These are phyloP conservation scores for Ictidomys tridecemlineatus DNA, from an alignment of 2,113 vertebrate species.

Conservation along the genomic window DNA sequence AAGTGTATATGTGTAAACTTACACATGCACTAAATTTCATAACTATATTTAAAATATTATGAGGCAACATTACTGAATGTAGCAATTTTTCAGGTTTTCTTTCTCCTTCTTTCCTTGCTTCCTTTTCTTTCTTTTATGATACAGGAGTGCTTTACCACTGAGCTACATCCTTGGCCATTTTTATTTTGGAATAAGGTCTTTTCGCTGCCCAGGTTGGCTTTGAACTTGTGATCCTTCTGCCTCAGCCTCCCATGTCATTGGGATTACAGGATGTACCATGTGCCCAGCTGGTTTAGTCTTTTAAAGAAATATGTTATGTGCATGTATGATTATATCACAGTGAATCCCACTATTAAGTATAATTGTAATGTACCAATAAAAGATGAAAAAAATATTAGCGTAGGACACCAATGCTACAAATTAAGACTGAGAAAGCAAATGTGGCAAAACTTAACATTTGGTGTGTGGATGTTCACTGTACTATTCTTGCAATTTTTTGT, in stretches of 20 bases:
- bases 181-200: too few relatives aligned
- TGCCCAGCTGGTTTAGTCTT: too few relatives aligned
- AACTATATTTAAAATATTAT: conserved; percentile 42
- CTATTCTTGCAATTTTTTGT: neutral
- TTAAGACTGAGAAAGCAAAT: conserved; percentile 39
- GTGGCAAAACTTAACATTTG: conserved; percentile 38
- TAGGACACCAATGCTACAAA: conserved; percentile 47
- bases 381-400: conserved; percentile 4
- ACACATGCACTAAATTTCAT: conserved; percentile 1
- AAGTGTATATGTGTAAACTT: neutral
- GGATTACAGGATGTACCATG: too few relatives aligned
- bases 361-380: neutral
- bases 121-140: too few relatives aligned
- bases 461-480: neutral
- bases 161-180: too few relatives aligned
- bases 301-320: neutral
- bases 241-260: too few relatives aligned
- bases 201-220: too few relatives aligned
- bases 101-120: too few relatives aligned
- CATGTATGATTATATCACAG: neutral
- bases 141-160: too few relatives aligned
- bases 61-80: conserved; percentile 39
- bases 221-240: too few relatives aligned
- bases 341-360: neutral
- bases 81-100: neutral